Evolutionary conservation across 2,797 vertebrate genomes (phyloP).

Genomic region (Coranthus polyacanthus): DNA sequence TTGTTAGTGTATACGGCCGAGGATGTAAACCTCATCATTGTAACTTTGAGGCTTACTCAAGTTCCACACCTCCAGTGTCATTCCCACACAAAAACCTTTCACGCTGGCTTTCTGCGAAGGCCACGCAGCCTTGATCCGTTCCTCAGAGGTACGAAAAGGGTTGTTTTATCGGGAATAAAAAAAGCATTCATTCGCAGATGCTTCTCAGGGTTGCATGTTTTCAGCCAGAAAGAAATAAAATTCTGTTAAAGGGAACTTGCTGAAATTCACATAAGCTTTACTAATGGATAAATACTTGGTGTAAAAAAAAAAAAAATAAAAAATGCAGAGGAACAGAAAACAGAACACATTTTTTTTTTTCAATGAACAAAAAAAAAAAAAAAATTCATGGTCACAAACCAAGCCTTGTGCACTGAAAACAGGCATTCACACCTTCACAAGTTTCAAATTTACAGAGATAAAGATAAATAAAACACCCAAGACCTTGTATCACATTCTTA

Average conservation of each 20-base stretch:
- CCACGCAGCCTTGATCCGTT: conserved; percentile 35
- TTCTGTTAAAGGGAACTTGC: not conserved
- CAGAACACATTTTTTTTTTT: too few species aligned
- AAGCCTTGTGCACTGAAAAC: not conserved
- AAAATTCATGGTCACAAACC: conserved; percentile 7
- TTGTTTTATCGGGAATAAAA: conserved; percentile 2
- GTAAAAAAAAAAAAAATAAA: not conserved
- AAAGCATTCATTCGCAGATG: conserved; percentile 5
- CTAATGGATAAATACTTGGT: not conserved
- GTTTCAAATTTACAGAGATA: too few species aligned
- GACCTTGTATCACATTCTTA: too few species aligned
- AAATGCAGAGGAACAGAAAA: not conserved
- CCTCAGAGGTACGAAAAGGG: not conserved
- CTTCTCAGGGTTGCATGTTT: conserved; percentile 19
- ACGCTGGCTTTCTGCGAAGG: not conserved
- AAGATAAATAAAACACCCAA: too few species aligned
- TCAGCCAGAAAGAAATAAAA: conserved; percentile 8
- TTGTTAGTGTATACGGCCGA: conserved; percentile 3
- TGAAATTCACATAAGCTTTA: not conserved
- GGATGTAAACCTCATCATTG: conserved; percentile 5
- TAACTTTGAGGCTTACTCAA: conserved; percentile 31
- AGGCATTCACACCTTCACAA: not conserved
- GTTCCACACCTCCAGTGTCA: conserved; percentile 11
- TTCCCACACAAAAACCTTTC: conserved; percentile 4
- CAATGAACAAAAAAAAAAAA: not conserved